Conservation (phyloP, 2,113 vertebrate species). For the Thamnophis sirtalis region DNA sequence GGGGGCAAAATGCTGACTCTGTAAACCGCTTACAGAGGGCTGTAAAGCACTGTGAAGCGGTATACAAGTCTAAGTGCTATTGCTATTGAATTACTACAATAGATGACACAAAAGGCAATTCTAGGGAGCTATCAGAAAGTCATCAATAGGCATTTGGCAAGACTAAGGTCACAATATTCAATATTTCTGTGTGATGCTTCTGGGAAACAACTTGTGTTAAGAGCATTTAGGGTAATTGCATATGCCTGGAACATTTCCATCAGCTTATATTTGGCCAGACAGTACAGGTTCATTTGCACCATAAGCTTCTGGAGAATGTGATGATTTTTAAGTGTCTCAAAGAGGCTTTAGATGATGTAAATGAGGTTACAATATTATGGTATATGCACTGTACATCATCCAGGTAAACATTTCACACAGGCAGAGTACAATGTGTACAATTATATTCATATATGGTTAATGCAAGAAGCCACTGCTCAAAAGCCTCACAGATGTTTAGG, state of each 20-base stretch:
- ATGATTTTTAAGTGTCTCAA: not conserved
- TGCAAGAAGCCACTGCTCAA: not conserved
- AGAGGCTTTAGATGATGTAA: not conserved
- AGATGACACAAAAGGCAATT: not conserved
- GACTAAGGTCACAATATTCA: not conserved
- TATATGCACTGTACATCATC: not conserved
- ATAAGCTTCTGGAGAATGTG: not conserved
- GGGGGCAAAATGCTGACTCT: not conserved
- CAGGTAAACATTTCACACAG: not conserved
- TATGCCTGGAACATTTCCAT: not conserved
- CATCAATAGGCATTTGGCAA: not conserved
- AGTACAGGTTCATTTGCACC: not conserved
- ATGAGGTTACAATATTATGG: not conserved
- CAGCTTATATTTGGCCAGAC: not conserved
- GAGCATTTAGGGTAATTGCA: not conserved
- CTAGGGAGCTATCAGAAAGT: not conserved
- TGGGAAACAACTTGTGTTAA: not conserved
- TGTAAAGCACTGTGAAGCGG: not conserved
- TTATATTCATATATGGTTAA: not conserved
- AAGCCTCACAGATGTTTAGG: not conserved
- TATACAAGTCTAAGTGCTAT: not conserved
- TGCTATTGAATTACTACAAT: not conserved
- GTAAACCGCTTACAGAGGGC: not conserved
- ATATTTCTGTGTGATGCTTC: not conserved
- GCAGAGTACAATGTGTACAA: not conserved